These are phyloP conservation scores for Pollimyrus isidori DNA, from an alignment of 2,113 vertebrate genomes.

Conservation along the genomic window DNA sequence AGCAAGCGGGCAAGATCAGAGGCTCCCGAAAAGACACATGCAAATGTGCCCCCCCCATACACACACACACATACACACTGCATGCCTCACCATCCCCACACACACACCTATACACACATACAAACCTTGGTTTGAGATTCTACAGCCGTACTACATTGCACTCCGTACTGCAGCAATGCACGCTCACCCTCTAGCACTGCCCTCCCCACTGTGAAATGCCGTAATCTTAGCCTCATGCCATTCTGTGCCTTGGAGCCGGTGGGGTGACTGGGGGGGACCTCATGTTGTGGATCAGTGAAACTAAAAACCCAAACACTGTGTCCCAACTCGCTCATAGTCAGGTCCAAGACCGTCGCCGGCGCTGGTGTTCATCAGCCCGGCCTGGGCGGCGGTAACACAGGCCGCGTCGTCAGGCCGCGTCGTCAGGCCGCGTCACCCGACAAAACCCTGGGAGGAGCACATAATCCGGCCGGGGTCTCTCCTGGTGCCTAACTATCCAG, in stretches of 20 bases:
- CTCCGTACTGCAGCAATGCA: neutral
- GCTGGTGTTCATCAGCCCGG: neutral
- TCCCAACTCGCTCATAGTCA: neutral
- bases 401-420: neutral
- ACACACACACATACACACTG: neutral
- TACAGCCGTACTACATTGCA: neutral
- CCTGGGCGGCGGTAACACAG: neutral
- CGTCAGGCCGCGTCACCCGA: too few species aligned
- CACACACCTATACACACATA: neutral
- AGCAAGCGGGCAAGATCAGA: neutral
- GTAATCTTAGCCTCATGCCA: neutral
- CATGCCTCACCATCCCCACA: neutral
- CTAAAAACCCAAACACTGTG: neutral
- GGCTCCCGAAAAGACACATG: neutral
- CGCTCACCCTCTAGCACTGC: neutral
- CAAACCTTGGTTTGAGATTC: neutral
- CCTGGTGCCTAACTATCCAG: slow-evolving; percentile 17
- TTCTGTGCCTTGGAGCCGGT: neutral
- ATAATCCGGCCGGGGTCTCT: slow-evolving; percentile 7
- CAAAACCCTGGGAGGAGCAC: neutral
- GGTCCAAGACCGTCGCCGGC: neutral
- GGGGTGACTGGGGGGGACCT: neutral
- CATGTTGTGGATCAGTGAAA: neutral
- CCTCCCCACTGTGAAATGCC: neutral
- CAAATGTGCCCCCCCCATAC: too few species aligned